Evolutionary conservation across 2,797 vertebrate genomes (phyloP), one percentile per base, ranked within the genome.

Genomic region (Cryptoblepharus egeriae): DNA sequence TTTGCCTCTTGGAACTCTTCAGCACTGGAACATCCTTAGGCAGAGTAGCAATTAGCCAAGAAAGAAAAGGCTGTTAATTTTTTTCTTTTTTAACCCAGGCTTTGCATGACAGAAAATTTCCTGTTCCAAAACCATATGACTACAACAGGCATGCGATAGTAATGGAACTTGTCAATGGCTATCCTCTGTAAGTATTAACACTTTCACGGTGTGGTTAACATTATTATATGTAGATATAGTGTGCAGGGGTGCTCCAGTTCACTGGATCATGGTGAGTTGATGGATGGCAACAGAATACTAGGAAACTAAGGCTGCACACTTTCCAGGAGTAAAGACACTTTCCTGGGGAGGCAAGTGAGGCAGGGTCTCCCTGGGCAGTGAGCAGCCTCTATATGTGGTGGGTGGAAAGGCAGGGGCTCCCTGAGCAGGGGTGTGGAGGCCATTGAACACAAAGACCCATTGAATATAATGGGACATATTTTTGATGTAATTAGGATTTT

Each of bases 101-200:
- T 92, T 88, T 90, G 39, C 42, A 98, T 92, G 98, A 99, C 45
- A 94, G 95, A 93, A 96, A 97, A 80, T 99, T 99, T 95, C 98
- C 99, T 70, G 98, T 99, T 92, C 99, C 99, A 68, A 98, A 97
- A 90, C 98, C 99, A 80, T 83, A 98, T 87, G 99, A 99, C 94
- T 99, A 98, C 89, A 99, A 99, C 94, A 97, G 98, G 85, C 99
- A 99, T 87, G 97, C 98, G 20, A 95, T 99, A 16, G 95, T 99
- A 87, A 99, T 99, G 99, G 98, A 99, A 92, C 96, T 99, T 85
- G 96, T 99, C 89, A 97, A 96, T 94, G 98, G 99, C 81, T 98
- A 97, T 93, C 98, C 99, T 39, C 90, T 99, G 99, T 99, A 94
- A 97, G 98, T 97, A 88, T 80, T 86, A 61, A 49, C 61, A 71